Base-by-base conservation (phyloP, 2,113 vertebrate species). In the Nematolebias whitei region DNA sequence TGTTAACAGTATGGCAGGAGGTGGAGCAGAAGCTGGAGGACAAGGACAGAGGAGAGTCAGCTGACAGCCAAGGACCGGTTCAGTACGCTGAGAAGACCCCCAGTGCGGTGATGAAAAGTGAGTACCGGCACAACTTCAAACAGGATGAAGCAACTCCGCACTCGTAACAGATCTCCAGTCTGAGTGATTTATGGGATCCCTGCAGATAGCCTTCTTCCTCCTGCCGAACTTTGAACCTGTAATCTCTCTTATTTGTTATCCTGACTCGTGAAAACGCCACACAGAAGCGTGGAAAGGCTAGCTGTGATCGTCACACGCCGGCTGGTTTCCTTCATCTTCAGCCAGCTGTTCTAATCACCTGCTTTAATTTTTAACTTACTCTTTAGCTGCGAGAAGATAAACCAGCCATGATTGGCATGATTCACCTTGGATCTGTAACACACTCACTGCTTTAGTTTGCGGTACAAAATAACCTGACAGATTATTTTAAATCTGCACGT, bases 1-100 rank as follows among this genome's bases (percentile, higher is more conserved):
- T 29, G 39, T 39, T 47, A 63, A 39, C 85, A 98, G 97, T 95
- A 49, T 99, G 97, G 97, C 96, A 96, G 87, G 94, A 96, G 77
- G 95, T 99, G 76, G 93, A 96, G 78, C 95, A 93, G 89, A 93
- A 94, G 85, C 86, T 98, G 62, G 88, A 75, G 39, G 80, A 85
- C 32, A 68, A 51, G 8, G 65, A 80, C 51, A 65, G 87, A 12
- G 58, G 87, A 52, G 76, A 85, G 0, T 83, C 88, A 9, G 91
- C 92, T n/a, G 85, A 78, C 0, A 40, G 85, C 63, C 87, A 86
- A 0, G 87, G 92, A 24, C 94, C 95, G 0, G 90, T 98, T 78
- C 95, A 96, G 85, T 99, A 98, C 11, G 59, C 92, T 1, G 97
- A 99, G 92, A 96, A 93, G 89, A 94, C 52, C 32, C 94, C 96